phyloP scores from a whole-genome alignment of 2,888 invertebrate genomes.

The Furcula furcula region DNA sequence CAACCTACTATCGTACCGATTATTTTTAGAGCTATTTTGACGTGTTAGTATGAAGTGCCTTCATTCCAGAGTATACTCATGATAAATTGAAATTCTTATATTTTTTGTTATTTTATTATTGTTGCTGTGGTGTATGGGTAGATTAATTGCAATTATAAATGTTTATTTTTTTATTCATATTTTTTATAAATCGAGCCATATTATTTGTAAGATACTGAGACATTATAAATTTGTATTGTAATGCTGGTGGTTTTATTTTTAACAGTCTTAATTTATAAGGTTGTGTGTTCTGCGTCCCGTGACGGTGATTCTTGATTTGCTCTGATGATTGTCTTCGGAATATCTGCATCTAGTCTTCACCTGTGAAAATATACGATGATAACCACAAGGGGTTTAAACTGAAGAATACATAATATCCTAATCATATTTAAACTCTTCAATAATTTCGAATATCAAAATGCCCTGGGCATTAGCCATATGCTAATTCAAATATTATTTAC shows the following conservation, averaged over 20 bases:
- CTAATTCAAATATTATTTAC: no score
- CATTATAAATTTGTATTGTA: conserved; percentile 16
- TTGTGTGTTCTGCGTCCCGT: conserved; percentile 8
- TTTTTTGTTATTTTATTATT: conserved; percentile 21
- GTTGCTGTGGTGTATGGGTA: conserved; percentile 28
- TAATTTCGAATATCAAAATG: no score
- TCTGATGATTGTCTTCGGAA: neutral
- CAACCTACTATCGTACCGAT: no score
- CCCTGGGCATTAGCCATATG: no score
- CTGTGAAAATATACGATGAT: neutral
- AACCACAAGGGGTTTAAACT: no score
- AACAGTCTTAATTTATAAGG: conserved; percentile 8
- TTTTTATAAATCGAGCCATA: conserved; percentile 39
- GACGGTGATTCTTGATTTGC: conserved; percentile 15
- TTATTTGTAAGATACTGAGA: conserved; percentile 28
- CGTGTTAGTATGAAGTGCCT: no score
- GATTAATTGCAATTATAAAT: conserved; percentile 16
- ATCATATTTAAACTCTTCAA: no score
- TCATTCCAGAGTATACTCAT: no score
- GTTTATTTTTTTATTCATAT: conserved; percentile 26
- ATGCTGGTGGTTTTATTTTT: conserved; percentile 10
- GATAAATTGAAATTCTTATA: conserved; percentile 15
- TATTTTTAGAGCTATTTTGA: no score
- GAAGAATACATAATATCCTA: no score
- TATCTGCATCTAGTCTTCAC: neutral